Evolutionary conservation across 2,113 vertebrate species (phyloP).

Genomic region (Chitala chitala): DNA sequence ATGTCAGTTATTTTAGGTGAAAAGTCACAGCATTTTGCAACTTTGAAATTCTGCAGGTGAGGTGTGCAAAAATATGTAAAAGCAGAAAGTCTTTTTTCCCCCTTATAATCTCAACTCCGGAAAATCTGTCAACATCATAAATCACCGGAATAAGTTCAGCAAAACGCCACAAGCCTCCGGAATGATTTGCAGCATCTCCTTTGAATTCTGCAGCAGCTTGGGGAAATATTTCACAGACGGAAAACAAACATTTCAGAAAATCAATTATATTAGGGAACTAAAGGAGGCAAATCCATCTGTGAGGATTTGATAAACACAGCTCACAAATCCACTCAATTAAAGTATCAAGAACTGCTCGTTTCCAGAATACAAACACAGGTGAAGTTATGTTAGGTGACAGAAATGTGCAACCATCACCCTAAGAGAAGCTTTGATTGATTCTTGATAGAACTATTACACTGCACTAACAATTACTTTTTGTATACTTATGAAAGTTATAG

Average conservation of each 20-base stretch:
- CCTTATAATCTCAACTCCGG: no score
- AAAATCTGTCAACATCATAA: neutral
- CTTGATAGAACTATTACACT: constrained; percentile 5
- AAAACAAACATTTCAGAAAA: constrained; percentile 26
- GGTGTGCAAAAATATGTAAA: neutral
- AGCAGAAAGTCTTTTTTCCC: neutral
- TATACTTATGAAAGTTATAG: neutral
- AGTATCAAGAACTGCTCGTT: constrained; percentile 26
- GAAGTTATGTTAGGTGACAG: neutral
- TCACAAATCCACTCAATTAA: neutral
- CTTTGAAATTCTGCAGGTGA: neutral
- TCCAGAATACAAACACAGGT: constrained; percentile 25
- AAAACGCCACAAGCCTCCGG: neutral
- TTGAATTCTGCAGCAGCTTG: neutral
- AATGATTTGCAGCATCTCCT: neutral
- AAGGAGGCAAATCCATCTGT: constrained; percentile 32
- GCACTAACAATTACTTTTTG: neutral
- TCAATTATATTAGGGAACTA: constrained; percentile 18
- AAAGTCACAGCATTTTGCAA: neutral
- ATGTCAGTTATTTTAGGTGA: neutral
- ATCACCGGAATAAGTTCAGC: neutral
- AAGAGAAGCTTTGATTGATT: neutral
- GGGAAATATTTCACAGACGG: constrained; percentile 21
- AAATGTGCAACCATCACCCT: neutral
- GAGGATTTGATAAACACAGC: constrained; percentile 27